phyloP scores from a whole-genome alignment of 1,140 invertebrate species.

The Orussus abietinus region DNA sequence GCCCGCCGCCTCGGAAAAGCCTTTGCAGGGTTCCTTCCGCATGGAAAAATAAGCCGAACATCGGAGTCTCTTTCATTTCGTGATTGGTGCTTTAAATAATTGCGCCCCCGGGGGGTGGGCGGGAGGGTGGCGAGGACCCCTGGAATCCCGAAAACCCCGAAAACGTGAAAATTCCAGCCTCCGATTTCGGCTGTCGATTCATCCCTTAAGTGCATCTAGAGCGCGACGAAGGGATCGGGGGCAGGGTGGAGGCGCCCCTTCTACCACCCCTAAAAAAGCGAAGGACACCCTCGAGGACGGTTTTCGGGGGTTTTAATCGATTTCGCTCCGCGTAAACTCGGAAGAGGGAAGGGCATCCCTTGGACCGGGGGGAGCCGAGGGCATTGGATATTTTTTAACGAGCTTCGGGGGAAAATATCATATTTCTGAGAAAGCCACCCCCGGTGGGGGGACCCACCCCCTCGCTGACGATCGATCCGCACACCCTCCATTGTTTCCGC shows the following conservation, averaged over 20 bases:
- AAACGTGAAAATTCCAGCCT: background rate
- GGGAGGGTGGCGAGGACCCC: no score
- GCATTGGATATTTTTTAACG: constrained; percentile 45
- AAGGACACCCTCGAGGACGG: background rate
- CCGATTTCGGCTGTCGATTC: background rate
- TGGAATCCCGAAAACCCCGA: no score
- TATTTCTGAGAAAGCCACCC: constrained; percentile 38
- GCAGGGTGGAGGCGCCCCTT: background rate
- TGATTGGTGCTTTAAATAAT: constrained; percentile 53
- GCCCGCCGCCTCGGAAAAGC: constrained; percentile 36
- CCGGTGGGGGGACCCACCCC: constrained; percentile 6
- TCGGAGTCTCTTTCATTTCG: constrained; percentile 42
- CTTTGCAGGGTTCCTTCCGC: constrained; percentile 49
- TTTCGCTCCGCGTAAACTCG: background rate
- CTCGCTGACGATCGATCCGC: constrained; percentile 30
- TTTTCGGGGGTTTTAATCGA: background rate
- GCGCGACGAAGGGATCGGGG: background rate
- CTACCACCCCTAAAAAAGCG: background rate
- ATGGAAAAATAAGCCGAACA: constrained; percentile 36
- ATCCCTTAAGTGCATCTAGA: background rate
- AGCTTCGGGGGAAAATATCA: constrained; percentile 38
- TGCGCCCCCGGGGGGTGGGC: constrained; percentile 34
- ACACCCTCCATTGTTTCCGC: constrained; percentile 44
- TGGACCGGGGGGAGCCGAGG: constrained; percentile 23
- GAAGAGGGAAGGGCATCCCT: no score